phyloP scores from a whole-genome alignment of 1,140 invertebrate species.

The Scaptomyza pallida region DNA sequence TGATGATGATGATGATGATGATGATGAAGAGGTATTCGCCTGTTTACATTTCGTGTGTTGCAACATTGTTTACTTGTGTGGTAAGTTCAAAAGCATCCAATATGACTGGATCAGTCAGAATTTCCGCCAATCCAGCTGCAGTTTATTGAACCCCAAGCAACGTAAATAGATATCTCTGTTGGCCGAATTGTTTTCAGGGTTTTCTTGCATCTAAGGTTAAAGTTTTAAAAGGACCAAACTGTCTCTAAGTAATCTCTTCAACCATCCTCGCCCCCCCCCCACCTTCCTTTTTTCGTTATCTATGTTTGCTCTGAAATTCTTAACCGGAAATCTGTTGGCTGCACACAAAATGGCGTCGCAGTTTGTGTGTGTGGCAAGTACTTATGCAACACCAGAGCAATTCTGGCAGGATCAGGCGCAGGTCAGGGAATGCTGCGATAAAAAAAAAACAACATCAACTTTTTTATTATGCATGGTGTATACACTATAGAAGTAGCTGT shows the following conservation, averaged over 20 bases:
- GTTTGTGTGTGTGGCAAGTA: too few relatives aligned
- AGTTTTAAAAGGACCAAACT: too few relatives aligned
- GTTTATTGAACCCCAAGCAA: neutral
- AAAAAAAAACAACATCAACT: constrained; percentile 8
- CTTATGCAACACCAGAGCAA: constrained; percentile 15
- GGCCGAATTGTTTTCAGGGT: too few relatives aligned
- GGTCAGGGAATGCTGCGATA: constrained; percentile 11
- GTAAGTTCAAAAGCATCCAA: constrained; percentile 18
- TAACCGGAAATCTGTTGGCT: constrained; percentile 45
- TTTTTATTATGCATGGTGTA: constrained; percentile 32
- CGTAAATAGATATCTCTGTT: too few relatives aligned
- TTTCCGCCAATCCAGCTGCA: neutral
- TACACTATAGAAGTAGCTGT: constrained; percentile 1
- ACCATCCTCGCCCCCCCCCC: too few relatives aligned
- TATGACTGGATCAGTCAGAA: neutral
- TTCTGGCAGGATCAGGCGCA: constrained; percentile 20
- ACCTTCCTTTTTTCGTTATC: too few relatives aligned
- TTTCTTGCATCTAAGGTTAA: too few relatives aligned
- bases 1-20: too few relatives aligned
- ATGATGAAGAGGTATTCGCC: too few relatives aligned
- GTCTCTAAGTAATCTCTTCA: too few relatives aligned
- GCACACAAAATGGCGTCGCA: constrained; percentile 39
- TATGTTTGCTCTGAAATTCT: constrained; percentile 31
- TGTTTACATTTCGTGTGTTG: constrained; percentile 62
- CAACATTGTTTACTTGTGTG: constrained; percentile 36